A percentile compares a stretch with the other conserved stretches of the same genome.
Conservation (phyloP, 2,888 invertebrate genomes). For the Nezara viridula region DNA sequence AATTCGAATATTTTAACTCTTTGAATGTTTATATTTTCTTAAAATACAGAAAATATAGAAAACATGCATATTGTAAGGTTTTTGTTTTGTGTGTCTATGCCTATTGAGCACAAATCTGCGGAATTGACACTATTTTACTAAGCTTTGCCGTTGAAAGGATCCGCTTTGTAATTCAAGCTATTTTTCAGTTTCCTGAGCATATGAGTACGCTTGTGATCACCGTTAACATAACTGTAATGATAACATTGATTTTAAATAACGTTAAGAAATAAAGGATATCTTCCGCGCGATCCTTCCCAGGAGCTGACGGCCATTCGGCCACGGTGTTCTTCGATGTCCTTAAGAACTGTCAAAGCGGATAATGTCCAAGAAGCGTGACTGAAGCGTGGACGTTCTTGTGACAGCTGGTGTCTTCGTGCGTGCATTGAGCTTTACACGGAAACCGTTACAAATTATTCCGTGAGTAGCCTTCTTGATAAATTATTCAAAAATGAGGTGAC, state of each 20-base stretch:
- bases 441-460: constrained; percentile 38
- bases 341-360: constrained; percentile 25
- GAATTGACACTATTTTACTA: too few relatives aligned
- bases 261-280: not conserved
- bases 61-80: too few relatives aligned
- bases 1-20: too few relatives aligned
- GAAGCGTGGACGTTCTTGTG: not conserved
- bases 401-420: constrained; percentile 38
- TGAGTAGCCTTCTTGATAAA: constrained; percentile 5
- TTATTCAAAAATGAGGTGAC: constrained; percentile 29
- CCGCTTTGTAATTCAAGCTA: too few relatives aligned
- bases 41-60: too few relatives aligned
- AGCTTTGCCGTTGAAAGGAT: too few relatives aligned
- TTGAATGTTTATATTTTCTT: too few relatives aligned
- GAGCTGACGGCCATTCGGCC: not conserved
- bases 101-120: too few relatives aligned
- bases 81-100: too few relatives aligned
- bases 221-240: too few relatives aligned
- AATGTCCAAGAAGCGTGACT: constrained; percentile 19
- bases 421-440: not conserved
- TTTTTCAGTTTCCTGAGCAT: too few relatives aligned
- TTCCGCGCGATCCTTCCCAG: not conserved
- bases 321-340: not conserved
- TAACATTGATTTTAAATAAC: not conserved
- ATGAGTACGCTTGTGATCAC: too few relatives aligned